Percentiles rank a stretch among this genome's conserved stretches.
These are phyloP conservation scores for Tenthredo amoena DNA, from an alignment of 2,888 invertebrate species.

Conservation along the genomic window DNA sequence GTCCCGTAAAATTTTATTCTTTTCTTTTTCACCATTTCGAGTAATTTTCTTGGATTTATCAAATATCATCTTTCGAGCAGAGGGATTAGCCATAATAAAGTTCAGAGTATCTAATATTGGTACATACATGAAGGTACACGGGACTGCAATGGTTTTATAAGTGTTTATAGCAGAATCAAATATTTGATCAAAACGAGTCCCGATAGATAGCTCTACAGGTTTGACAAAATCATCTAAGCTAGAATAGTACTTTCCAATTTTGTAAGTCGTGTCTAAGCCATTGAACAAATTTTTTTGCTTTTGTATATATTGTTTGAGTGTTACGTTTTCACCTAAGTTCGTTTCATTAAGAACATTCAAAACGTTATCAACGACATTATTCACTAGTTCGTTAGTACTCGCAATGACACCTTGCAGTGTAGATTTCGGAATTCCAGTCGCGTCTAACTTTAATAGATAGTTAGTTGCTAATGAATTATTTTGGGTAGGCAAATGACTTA, in stretches of 20 bases:
- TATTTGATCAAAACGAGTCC: constrained; percentile 25
- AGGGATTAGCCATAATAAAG: constrained; percentile 21
- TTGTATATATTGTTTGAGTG: constrained; percentile 28
- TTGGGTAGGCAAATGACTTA: neutral
- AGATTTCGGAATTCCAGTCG: constrained; percentile 10
- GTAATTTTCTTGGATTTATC: neutral
- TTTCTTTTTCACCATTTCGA: neutral
- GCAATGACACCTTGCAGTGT: neutral
- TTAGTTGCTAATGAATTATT: neutral
- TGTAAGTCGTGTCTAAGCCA: constrained; percentile 23
- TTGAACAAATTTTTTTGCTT: constrained; percentile 45
- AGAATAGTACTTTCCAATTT: constrained; percentile 23
- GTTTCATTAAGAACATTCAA: neutral
- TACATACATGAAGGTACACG: constrained; percentile 48
- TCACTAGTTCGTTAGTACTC: constrained; percentile 49
- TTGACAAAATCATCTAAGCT: constrained; percentile 30
- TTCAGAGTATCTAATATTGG: constrained; percentile 53
- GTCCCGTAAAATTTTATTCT: constrained; percentile 23
- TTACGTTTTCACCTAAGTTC: neutral
- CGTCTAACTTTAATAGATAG: constrained; percentile 15
- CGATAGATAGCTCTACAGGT: constrained; percentile 39
- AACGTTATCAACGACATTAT: constrained; percentile 28
- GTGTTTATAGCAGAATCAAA: constrained; percentile 34
- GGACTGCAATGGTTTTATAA: constrained; percentile 31
- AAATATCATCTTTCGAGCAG: neutral